Percentiles rank a stretch among this genome's conserved stretches.
phyloP scores from a whole-genome alignment of 2,888 invertebrate species.

The Napeogenes sylphis region DNA sequence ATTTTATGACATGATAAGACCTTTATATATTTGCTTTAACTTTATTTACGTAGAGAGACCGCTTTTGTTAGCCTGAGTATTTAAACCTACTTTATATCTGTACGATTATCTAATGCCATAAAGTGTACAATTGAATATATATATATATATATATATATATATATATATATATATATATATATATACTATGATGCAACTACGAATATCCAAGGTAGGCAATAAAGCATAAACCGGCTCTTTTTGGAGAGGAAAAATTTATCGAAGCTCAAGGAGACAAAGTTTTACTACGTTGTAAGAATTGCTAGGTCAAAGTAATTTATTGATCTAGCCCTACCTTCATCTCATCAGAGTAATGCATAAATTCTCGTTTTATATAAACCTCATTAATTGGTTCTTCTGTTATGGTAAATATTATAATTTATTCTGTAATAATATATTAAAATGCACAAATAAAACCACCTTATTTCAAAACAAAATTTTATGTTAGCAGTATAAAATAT shows the following conservation, averaged over 20 bases:
- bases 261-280: slow-evolving; percentile 19
- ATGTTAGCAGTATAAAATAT: slow-evolving; percentile 1
- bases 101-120: background rate
- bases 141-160: background rate
- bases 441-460: background rate
- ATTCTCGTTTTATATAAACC: background rate
- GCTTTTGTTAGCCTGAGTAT: too few relatives aligned
- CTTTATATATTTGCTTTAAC: too few relatives aligned
- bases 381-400: background rate
- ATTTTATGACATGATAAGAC: too few relatives aligned
- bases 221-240: slow-evolving; percentile 19
- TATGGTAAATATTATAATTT: background rate
- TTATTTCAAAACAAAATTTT: background rate
- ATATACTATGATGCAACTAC: slow-evolving; percentile 1
- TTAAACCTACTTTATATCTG: too few relatives aligned
- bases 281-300: slow-evolving; percentile 14
- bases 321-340: background rate
- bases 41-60: too few relatives aligned
- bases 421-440: background rate
- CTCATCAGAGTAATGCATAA: background rate
- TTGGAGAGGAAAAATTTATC: slow-evolving; percentile 21
- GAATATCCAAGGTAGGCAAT: slow-evolving; percentile 14
- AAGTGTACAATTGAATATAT: background rate
- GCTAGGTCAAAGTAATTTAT: slow-evolving; percentile 17
- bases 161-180: slow-evolving; percentile 2